These are phyloP conservation scores for Naja naja DNA, from an alignment of 2,113 vertebrate species.

Conservation along the genomic window DNA sequence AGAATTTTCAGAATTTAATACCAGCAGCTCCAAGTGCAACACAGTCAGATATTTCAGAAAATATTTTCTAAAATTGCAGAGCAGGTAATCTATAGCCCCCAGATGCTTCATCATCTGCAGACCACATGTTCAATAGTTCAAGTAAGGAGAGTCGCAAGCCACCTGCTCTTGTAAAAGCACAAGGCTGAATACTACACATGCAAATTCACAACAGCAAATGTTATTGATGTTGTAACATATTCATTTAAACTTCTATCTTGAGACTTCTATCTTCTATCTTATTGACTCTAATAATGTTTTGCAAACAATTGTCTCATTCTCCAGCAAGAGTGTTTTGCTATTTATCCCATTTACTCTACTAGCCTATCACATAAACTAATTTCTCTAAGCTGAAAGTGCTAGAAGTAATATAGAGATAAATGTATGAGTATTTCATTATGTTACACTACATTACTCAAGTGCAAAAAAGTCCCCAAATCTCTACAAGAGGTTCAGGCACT, in stretches of 20 bases:
- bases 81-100: not conserved
- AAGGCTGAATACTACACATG: not conserved
- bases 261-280: too few species aligned
- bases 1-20: not conserved
- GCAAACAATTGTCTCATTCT: constrained; percentile 52
- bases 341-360: constrained; percentile 30
- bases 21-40: not conserved
- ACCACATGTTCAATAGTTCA: not conserved
- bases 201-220: not conserved
- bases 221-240: constrained; percentile 10
- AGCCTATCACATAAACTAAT: constrained; percentile 53
- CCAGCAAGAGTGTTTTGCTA: constrained; percentile 55
- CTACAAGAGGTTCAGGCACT: constrained; percentile 12
- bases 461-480: constrained; percentile 32
- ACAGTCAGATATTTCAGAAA: not conserved
- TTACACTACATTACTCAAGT: constrained; percentile 8
- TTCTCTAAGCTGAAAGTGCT: constrained; percentile 50
- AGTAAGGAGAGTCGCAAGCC: not conserved
- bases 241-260: not conserved
- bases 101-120: not conserved
- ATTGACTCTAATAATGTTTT: constrained; percentile 45
- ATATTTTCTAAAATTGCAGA: not conserved
- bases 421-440: not conserved
- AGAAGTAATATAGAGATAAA: constrained; percentile 34
- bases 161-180: not conserved